Percentiles rank a stretch among this genome's conserved stretches.
These are phyloP conservation scores for Magallana gigas DNA, from an alignment of 1,140 invertebrate species.

Conservation along the genomic window DNA sequence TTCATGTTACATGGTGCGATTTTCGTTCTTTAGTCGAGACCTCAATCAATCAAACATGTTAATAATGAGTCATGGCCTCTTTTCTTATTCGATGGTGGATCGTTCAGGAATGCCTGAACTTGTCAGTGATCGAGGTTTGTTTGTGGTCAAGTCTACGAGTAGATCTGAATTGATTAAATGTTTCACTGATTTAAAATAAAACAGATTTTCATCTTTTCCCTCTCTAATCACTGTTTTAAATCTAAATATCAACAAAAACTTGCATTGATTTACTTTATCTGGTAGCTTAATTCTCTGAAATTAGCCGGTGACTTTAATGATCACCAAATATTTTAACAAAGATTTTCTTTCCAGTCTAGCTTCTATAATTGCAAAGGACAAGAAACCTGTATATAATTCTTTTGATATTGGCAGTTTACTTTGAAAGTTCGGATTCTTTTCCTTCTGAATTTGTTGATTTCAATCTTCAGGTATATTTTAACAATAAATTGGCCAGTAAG, in stretches of 20 bases:
- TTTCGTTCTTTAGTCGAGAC: not conserved
- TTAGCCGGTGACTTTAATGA: slow-evolving; percentile 11
- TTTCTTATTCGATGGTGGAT: not conserved
- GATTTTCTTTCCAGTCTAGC: not conserved
- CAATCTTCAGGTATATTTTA: slow-evolving; percentile 15
- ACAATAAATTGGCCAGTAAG: slow-evolving; percentile 2
- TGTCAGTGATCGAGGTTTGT: not conserved
- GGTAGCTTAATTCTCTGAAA: slow-evolving; percentile 19
- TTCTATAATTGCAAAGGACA: not conserved
- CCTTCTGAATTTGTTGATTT: not conserved
- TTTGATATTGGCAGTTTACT: not conserved
- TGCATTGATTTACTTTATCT: not conserved
- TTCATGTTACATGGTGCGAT: not conserved
- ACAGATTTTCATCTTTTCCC: slow-evolving; percentile 26
- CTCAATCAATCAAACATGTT: slow-evolving; percentile 7
- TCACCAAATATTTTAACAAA: slow-evolving; percentile 13
- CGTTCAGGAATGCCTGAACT: not conserved
- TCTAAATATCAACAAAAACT: slow-evolving; percentile 34
- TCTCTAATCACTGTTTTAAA: slow-evolving; percentile 14
- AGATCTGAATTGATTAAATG: slow-evolving; percentile 1
- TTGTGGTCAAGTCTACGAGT: not conserved
- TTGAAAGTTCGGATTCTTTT: not conserved
- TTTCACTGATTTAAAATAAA: slow-evolving; percentile 24
- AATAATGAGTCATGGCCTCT: not conserved
- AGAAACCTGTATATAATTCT: not conserved